phyloP scores from a whole-genome alignment of 2,797 vertebrate species.

The Melanotaenia nigrans region DNA sequence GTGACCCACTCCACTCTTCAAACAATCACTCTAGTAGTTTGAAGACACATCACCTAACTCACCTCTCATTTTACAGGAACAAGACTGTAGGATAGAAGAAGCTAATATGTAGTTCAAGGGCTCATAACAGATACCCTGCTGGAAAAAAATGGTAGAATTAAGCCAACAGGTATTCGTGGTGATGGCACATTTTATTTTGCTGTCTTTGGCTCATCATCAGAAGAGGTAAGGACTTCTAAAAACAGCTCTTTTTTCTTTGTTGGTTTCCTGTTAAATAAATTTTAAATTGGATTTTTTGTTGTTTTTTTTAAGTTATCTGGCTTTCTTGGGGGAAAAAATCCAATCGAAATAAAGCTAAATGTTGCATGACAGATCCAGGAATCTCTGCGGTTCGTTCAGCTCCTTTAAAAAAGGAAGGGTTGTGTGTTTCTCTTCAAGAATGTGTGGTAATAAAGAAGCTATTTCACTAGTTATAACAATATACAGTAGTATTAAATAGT shows the following conservation, averaged over 20 bases:
- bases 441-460: slow-evolving; percentile 36
- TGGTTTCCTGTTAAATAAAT: neutral
- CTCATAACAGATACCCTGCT: slow-evolving; percentile 8
- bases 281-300: neutral
- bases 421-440: slow-evolving; percentile 17
- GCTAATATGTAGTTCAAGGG: slow-evolving; percentile 52
- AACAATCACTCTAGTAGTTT: slow-evolving; percentile 3
- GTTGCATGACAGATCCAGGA: too few relatives aligned
- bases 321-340: too few relatives aligned
- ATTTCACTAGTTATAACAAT: slow-evolving; percentile 53
- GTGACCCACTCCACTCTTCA: slow-evolving; percentile 30
- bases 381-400: neutral
- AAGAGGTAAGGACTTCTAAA: slow-evolving; percentile 54
- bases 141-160: slow-evolving; percentile 64
- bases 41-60: slow-evolving; percentile 7
- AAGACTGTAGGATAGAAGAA: neutral
- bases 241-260: neutral
- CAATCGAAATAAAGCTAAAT: too few relatives aligned
- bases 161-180: slow-evolving; percentile 41
- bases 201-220: slow-evolving; percentile 58
- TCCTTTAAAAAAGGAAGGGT: neutral
- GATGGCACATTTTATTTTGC: slow-evolving; percentile 42
- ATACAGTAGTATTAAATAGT: slow-evolving; percentile 25
- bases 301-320: neutral
- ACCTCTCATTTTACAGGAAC: neutral